Evolutionary conservation across 2,797 vertebrate genomes (phyloP), one percentile per base, ranked within the genome.

Genomic region (Halcyon chelicuti): DNA sequence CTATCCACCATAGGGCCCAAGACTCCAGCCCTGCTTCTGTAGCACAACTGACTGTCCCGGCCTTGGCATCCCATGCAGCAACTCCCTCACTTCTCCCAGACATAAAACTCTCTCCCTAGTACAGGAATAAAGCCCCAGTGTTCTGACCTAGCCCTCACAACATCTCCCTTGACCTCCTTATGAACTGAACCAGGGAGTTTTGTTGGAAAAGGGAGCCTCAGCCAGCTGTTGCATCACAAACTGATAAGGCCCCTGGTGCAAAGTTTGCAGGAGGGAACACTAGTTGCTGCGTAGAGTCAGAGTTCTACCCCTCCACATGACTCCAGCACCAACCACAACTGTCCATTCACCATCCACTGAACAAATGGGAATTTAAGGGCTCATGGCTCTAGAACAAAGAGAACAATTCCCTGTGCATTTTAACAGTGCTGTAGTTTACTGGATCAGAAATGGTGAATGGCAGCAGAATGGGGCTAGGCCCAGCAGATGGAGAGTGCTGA

Each of bases 321-420:
- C 63, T 92, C 78, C 66, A 84, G 75, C 73, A 49, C 46, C 86
- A 79, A 29, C 55, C 49, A 75, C 65, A 88, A 26, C 61, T 46
- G 28, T 33, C 86, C 90, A 93, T 96, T 94, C 90, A 96, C 95
- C 95, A 97, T 52, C 71, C 47, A 40, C 90, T 93, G 96, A 97
- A 86, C 93, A 97, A 97, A 96, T 92, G 88, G 76, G 95, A 96
- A 96, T 88, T 79, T 93, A 94, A 94, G 84, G 95, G 90, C 89
- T 96, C 88, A 66, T 39, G 60, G 93, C 94, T 95, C 85, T 87
- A 84, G 95, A 96, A 76, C 88, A 94, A 93, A 92, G 92, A 94
- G 93, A 97, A 96, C 95, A 97, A 97, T 91, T 96, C 95, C 97
- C 93, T 72, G 88, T 90, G 94, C 89, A 63, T 96, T 96, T 94